Base-by-base conservation (phyloP, 1,140 invertebrate species). In the Drosophila sucinea region DNA sequence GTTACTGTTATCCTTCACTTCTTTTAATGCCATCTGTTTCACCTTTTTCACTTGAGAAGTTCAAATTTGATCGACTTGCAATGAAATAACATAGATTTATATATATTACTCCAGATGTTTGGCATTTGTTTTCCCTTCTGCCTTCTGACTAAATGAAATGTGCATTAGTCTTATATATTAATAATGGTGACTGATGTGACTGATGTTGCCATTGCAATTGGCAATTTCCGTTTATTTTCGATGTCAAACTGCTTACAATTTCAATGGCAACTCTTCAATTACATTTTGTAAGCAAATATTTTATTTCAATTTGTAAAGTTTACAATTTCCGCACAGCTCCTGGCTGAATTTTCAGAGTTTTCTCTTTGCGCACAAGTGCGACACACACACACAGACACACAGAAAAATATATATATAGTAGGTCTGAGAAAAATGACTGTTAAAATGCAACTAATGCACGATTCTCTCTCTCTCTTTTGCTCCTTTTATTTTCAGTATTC, bases 401-500 rank as follows among this genome's bases (percentile, higher is more conserved):
- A 60, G 25, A 58, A n/a, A 63, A 60, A 58, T 3, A 38, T 10
- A 38, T 10, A 38, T 10, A 38, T 44, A 63, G 61, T 47, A 8
- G 27, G 44, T 11, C 4, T 35, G 51, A 3, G 10, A 3, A 32
- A 47, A 29, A 60, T 44, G 56, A 67, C 68, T 73, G 68, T 47
- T 72, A 57, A 71, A 76, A 56, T 73, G 56, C 44, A 71, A 85
- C 74, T 77, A 71, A 85, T 75, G 64, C 51, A 69, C 44, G 23
- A 51, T 55, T 60, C 62, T n/a, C 47, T 55, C 23, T 54, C 57
- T 66, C 11, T 35, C 57, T n/a, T 60, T 73, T 65, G 32, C 40
- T 56, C 62, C 32, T 27, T 65, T 27, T 70, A 38, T 38, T 83
- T 92, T 80, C 93, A 98, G 97, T 97, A 98, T 94, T 96, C 96